Base-by-base conservation (phyloP, 1,140 invertebrate species). In the Euura saliciscinereae region DNA sequence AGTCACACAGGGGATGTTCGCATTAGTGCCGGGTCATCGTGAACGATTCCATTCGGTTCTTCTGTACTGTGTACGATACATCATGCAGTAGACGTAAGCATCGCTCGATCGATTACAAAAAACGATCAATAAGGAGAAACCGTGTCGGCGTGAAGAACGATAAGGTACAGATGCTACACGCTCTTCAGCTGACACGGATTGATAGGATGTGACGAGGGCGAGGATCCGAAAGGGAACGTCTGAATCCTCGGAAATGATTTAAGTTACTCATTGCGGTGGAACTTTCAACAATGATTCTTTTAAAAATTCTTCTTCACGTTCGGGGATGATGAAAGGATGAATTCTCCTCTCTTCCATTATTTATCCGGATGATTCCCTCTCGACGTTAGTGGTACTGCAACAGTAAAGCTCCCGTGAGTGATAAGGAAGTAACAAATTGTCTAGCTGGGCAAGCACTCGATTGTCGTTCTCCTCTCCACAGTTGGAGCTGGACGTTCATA, bases 341-440 rank as follows among this genome's bases (percentile, higher is more conserved):
- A 28, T 28, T 28, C 28, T 28, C 28, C 28, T 28, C 28, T 28
- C 28, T 28, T 28, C 28, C 28, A 28, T 28, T 28, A 28, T 28
- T 28, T 28, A 28, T 28, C 1, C 28, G 28, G 28, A 28, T 28
- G 28, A 28, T 28, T 1, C 28, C 28, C 28, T 28, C 28, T 28
- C 13, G 51, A 8, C 13, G 51, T 59, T 59, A 28, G 28, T 28
- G 28, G 28, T 28, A 28, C 28, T 59, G 13, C 11, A 7, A 8
- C 3, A 44, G 66, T 28, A 42, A 67, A 67, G 5, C 43, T 28
- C 13, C 43, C 66, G 66, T 42, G 43, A 78, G 71, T 82, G 83
- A 85, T 85, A 84, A 84, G 84, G 82, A 85, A 82, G 80, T 84
- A 81, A 84, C 82, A 85, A 85, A 85, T 85, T 85, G 84, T 85